phyloP scores from a whole-genome alignment of 1,140 invertebrate genomes.

The Cherax quadricarinatus region DNA sequence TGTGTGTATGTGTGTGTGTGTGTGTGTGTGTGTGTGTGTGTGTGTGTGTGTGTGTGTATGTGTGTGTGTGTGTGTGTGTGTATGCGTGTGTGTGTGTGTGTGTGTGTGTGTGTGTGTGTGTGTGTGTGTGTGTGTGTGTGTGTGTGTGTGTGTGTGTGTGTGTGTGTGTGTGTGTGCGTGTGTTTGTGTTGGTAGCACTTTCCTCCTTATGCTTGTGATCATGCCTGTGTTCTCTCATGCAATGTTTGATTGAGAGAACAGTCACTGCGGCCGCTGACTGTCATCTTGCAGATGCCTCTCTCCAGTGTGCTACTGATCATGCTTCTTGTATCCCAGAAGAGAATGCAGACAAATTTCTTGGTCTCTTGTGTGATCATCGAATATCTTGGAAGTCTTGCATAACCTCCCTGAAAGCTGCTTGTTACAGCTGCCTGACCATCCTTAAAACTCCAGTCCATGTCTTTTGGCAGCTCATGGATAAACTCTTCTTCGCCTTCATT shows the following conservation, averaged over 20 bases:
- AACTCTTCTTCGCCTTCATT: too few relatives aligned
- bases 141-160: constrained; percentile 42
- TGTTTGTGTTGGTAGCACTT: background rate
- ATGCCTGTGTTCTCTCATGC: background rate
- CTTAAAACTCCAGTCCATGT: too few relatives aligned
- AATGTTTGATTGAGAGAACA: background rate
- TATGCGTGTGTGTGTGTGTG: background rate
- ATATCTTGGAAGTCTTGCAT: too few relatives aligned
- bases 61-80: too few relatives aligned
- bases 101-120: background rate
- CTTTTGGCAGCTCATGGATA: too few relatives aligned
- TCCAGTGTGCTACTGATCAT: too few relatives aligned
- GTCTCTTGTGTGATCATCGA: too few relatives aligned
- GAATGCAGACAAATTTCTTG: background rate
- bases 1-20: too few relatives aligned
- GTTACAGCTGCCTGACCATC: too few relatives aligned
- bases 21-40: too few relatives aligned
- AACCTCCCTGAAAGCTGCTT: too few relatives aligned
- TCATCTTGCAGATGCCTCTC: background rate
- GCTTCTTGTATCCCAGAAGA: background rate
- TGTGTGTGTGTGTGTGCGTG: background rate
- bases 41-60: too few relatives aligned
- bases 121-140: constrained; percentile 45
- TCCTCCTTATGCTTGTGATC: background rate
- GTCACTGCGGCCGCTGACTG: background rate